Percentiles rank a stretch among this genome's conserved stretches.
Evolutionary conservation across 2,113 vertebrate genomes (phyloP).

Genomic region (Bombycilla garrulus): DNA sequence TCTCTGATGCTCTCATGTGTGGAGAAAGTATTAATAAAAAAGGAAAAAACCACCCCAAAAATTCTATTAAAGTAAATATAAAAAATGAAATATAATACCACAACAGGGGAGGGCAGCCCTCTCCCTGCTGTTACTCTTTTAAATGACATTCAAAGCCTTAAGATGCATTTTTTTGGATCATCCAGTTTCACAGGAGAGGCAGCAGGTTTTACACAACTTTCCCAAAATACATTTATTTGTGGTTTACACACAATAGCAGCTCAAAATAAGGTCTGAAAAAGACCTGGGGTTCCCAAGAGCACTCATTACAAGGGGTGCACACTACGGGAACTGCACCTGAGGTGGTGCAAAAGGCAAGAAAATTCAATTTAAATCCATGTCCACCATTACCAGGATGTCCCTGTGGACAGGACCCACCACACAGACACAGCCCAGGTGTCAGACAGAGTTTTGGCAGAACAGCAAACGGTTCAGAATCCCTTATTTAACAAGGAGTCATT

Average conservation of each 20-base stretch:
- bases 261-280: neutral
- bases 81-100: neutral
- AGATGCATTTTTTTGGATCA: neutral
- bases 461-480: neutral
- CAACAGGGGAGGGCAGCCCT: neutral
- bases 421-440: neutral
- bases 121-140: neutral
- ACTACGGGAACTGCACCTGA: neutral
- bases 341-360: neutral
- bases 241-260: neutral
- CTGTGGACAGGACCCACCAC: neutral
- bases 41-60: neutral
- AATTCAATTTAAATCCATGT: neutral
- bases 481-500: neutral
- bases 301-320: fast-evolving
- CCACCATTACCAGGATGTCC: neutral
- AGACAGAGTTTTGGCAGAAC: neutral
- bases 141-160: neutral
- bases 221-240: neutral
- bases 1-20: neutral
- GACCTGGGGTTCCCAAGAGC: neutral
- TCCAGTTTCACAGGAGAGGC: neutral
- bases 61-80: neutral
- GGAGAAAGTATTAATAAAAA: neutral
- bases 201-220: neutral